Conservation (phyloP, 92 coral and sea anemone genomes). For the Porites rus region DNA sequence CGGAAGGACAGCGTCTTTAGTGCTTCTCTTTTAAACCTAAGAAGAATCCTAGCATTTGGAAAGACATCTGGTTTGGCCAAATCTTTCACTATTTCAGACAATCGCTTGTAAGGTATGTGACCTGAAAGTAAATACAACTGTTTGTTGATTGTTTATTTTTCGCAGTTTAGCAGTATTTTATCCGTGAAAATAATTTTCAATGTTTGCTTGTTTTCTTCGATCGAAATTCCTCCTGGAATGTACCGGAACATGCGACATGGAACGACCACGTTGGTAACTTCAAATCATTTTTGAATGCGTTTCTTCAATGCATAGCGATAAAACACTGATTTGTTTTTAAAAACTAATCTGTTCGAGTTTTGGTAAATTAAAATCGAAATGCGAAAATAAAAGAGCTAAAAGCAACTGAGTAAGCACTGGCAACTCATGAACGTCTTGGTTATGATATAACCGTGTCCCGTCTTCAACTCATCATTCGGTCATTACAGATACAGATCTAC, state of each 20-base stretch:
- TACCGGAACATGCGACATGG: too few relatives aligned
- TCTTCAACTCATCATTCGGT: not conserved
- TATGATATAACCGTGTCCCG: too few relatives aligned
- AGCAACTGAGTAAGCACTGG: too few relatives aligned
- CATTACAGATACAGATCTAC: not conserved
- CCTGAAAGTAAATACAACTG: not conserved
- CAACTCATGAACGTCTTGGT: too few relatives aligned
- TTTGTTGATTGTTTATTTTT: constrained; percentile 19
- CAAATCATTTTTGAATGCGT: too few relatives aligned
- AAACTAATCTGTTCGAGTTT: too few relatives aligned
- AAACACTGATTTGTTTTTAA: too few relatives aligned
- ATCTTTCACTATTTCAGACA: not conserved
- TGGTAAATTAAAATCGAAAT: too few relatives aligned
- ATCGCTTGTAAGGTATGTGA: not conserved
- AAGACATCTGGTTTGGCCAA: not conserved
- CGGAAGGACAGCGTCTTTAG: too few relatives aligned
- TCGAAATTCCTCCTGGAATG: not conserved
- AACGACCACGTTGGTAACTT: too few relatives aligned
- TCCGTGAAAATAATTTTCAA: not conserved
- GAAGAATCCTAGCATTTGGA: not conserved
- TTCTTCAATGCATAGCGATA: too few relatives aligned
- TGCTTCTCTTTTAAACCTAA: not conserved
- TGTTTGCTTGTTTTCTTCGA: constrained; percentile 4
- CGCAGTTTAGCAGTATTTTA: constrained; percentile 3
- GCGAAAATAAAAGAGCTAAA: too few relatives aligned